Evolutionary conservation across 2,113 vertebrate genomes (phyloP).

Genomic region (Engystomops pustulosus): DNA sequence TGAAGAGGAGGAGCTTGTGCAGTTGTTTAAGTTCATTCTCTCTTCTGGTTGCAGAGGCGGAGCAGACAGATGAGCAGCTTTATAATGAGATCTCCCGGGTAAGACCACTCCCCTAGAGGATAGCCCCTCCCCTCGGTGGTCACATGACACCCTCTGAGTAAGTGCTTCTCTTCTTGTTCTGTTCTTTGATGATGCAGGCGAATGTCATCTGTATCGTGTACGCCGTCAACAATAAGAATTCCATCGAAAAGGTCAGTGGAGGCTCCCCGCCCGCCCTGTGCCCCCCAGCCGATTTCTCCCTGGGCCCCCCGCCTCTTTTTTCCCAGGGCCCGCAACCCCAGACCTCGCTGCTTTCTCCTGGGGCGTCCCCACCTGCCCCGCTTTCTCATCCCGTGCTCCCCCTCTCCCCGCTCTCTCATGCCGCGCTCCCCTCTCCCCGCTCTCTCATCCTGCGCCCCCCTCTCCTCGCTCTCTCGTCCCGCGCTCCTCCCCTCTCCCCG

Average conservation of each 20-base stretch:
- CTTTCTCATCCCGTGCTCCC: not conserved
- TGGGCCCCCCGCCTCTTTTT: not conserved
- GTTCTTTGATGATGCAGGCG: conserved; percentile 73
- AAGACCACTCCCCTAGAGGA: conserved; percentile 36
- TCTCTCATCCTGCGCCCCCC: not conserved
- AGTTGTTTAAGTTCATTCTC: not conserved
- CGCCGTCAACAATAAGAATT: conserved; percentile 97
- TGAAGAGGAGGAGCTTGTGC: not conserved
- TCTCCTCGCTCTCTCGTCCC: no score
- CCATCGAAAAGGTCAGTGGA: conserved; percentile 91
- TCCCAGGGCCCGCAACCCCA: not conserved
- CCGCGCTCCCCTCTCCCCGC: not conserved
- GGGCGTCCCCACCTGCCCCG: no score
- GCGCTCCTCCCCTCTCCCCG: no score
- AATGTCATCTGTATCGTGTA: conserved; percentile 99
- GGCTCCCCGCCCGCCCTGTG: not conserved
- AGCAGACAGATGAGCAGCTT: conserved; percentile 95
- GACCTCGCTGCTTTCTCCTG: no score
- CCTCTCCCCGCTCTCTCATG: no score
- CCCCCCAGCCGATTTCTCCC: not conserved
- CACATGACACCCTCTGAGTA: not conserved
- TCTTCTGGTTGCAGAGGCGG: conserved; percentile 82
- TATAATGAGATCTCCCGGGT: conserved; percentile 97
- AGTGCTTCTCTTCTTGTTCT: not conserved
- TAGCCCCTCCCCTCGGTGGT: not conserved